Base-by-base conservation (phyloP, 2,888 invertebrate species). In the Pollenia amentaria region DNA sequence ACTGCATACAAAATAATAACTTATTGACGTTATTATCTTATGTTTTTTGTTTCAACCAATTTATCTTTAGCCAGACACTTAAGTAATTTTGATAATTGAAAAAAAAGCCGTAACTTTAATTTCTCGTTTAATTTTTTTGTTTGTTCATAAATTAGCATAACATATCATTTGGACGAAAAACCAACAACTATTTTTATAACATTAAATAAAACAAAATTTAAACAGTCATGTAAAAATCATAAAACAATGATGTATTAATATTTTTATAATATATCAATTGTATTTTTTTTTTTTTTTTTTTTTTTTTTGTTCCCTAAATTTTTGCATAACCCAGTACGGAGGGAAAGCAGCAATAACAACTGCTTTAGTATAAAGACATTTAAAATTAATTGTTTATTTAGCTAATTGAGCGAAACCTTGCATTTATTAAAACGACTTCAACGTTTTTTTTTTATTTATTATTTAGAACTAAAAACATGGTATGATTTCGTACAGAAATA, bases 331-430 rank as follows among this genome's bases (percentile, higher is more conserved):
- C 48, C 9, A 60, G 44, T 72, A 72, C 18, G 29, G 7, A n/a
- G n/a, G 40, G 44, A 72, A n/a, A 60, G 16, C 77, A 67, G 40
- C 42, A 55, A 38, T n/a, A 21, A 44, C 12, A 73, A 57, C 10
- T 79, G 60, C 51, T 79, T 79, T 70, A 62, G 51, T 60, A 60
- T 8, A 21, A 67, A 80, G 48, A 62, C 53, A 65, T 80, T 76
- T 67, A 73, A 84, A 57, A 79, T 76, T 84, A 87, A 85, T 85
- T 88, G 77, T 88, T 88, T 88, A 81, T 86, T 88, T 88, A 76
- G 83, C 87, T 88, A 88, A 88, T 88, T 88, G 88, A 87, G 87
- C 87, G 72, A 81, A 87, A 82, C 88, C 81, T 87, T 86, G 85
- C 84, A 86, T 78, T 55, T 51, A 69, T 80, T 62, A 79, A 40